Evolutionary conservation across 2,113 vertebrate species (phyloP), one percentile per base, ranked within the genome.

Genomic region (Parotia lawesii): DNA sequence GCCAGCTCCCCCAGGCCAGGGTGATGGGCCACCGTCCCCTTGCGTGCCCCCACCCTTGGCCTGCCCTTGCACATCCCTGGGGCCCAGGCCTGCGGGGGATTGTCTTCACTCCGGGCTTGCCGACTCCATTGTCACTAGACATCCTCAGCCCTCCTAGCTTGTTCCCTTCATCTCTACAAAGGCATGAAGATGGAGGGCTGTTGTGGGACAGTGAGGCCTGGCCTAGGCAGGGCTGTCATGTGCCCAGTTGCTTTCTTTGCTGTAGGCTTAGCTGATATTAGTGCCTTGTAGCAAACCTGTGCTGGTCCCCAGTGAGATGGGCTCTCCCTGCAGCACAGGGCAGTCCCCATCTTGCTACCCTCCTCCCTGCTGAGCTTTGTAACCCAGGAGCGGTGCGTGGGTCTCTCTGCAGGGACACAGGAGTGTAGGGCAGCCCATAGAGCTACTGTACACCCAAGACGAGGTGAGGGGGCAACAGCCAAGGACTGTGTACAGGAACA

Each of bases 1-100:
- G 92, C 92, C 96, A 2, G 15, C 85, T 93, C 94, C 89, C 90
- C 81, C 51, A 69, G 50, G 84, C 84, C 96, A 97, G 93, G 91
- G 85, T 2, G 58, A 86, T 0, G 35, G 66, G 76, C 83, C 65
- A 51, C 44, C 4, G 0, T 88, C 72, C 91, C 90, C 75, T 88
- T n/a, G 28, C 0, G 3, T 83, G 76, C 28, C 76, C 94, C 81
- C 31, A 40, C 35, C 56, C 69, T 70, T 53, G 54, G 85, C 76
- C 86, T 75, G 62, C 70, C 88, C 85, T 71, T 70, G 45, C 58
- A 33, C 48, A 8, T 15, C 29, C 62, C 66, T 47, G 83, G 77
- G 75, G 54, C 76, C 73, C 89, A 61, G 73, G 74, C 73, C 95
- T 94, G 87, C 18, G 2, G 76, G 79, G 74, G 38, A 44, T 75